Conservation (phyloP, 2,888 invertebrate species). For the Pandemis cinnamomeana region DNA sequence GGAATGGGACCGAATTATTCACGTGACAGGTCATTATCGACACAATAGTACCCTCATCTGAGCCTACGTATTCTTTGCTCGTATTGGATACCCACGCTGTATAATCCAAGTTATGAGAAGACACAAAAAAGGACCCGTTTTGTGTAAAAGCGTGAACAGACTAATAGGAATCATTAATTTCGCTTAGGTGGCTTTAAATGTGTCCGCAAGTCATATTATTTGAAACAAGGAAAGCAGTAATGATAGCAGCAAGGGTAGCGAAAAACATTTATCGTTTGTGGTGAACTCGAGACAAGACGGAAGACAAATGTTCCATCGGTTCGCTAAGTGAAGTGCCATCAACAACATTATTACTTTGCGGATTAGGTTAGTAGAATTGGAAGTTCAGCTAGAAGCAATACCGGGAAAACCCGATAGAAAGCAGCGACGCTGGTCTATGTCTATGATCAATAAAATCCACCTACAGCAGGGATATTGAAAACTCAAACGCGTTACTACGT, state of each 20-base stretch:
- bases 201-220: slow-evolving; percentile 4
- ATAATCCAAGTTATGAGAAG: slow-evolving; percentile 14
- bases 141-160: slow-evolving; percentile 11
- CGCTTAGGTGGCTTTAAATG: neutral
- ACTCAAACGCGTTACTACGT: slow-evolving; percentile 10
- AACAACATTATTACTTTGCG: slow-evolving; percentile 26
- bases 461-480: slow-evolving; percentile 17
- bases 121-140: slow-evolving; percentile 13
- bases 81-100: no score
- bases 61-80: neutral
- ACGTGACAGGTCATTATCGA: slow-evolving; percentile 30
- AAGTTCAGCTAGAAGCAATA: slow-evolving; percentile 16
- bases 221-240: slow-evolving; percentile 1
- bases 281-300: neutral
- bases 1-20: slow-evolving; percentile 24
- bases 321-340: slow-evolving; percentile 15
- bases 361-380: slow-evolving; percentile 16
- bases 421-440: slow-evolving; percentile 5
- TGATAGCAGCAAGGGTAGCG: neutral
- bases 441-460: slow-evolving; percentile 21
- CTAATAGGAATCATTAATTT: slow-evolving; percentile 14
- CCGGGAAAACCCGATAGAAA: slow-evolving; percentile 14
- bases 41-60: slow-evolving; percentile 33
- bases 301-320: slow-evolving; percentile 19
- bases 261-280: slow-evolving; percentile 20